Percentiles rank a stretch among this genome's conserved stretches.
These are phyloP conservation scores for Sebastes diploproa DNA, from an alignment of 2,797 vertebrate genomes.

Conservation along the genomic window DNA sequence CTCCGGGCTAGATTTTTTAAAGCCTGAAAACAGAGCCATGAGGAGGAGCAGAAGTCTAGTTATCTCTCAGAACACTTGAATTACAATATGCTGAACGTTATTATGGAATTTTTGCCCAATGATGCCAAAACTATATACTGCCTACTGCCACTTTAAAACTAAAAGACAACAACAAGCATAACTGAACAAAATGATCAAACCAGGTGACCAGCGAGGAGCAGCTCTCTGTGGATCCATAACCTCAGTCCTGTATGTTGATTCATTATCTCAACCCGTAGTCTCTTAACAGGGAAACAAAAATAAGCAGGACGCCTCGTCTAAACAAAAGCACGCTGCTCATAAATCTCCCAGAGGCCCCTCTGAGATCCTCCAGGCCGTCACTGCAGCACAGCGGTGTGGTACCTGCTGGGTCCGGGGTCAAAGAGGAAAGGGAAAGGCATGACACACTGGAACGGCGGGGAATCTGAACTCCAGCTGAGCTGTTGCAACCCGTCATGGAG, in stretches of 20 bases:
- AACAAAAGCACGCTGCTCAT: constrained; percentile 72
- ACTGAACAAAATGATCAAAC: constrained; percentile 59
- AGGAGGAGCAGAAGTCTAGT: no score
- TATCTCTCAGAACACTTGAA: no score
- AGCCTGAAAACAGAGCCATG: no score
- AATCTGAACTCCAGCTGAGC: constrained; percentile 58
- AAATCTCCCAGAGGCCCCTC: constrained; percentile 67
- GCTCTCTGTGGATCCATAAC: constrained; percentile 53
- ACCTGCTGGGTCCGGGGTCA: constrained; percentile 57
- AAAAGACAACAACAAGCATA: neutral
- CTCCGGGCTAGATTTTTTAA: no score
- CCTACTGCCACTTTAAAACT: neutral
- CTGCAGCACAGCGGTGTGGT: constrained; percentile 31
- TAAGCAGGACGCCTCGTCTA: constrained; percentile 64
- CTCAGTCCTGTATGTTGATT: constrained; percentile 62
- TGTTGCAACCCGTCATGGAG: constrained; percentile 61
- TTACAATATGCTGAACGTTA: no score
- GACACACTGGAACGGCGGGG: constrained; percentile 62
- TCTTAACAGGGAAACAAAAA: constrained; percentile 72
- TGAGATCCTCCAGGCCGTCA: constrained; percentile 47
- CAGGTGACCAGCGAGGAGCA: constrained; percentile 58
- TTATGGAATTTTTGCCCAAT: no score
- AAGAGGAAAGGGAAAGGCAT: constrained; percentile 66
- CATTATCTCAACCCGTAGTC: constrained; percentile 73
- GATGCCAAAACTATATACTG: no score